phyloP scores from a whole-genome alignment of 2,888 invertebrate species.

The Tenthredo amoena region DNA sequence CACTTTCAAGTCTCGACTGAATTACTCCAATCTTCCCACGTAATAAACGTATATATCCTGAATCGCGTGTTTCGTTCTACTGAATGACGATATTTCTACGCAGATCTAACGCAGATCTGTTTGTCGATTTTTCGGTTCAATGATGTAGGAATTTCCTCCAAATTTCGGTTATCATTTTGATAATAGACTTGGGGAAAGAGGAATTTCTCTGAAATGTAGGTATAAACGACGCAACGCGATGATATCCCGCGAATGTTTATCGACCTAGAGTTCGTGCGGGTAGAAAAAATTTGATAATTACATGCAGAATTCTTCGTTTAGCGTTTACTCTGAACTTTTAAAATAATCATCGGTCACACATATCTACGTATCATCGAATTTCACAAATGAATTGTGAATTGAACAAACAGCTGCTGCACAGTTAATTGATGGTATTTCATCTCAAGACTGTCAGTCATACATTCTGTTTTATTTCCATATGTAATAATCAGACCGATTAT shows the following conservation, averaged over 20 bases:
- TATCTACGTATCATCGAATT: neutral
- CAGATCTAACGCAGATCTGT: too few species aligned
- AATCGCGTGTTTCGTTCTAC: neutral
- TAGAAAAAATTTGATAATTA: too few species aligned
- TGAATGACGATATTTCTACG: neutral
- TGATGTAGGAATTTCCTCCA: too few species aligned
- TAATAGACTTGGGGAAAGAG: too few species aligned
- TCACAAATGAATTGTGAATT: neutral
- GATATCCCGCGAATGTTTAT: too few species aligned
- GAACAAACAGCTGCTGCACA: neutral
- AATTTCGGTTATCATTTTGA: too few species aligned
- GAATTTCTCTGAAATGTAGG: too few species aligned
- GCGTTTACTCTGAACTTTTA: neutral
- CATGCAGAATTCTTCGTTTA: too few species aligned
- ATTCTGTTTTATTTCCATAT: neutral
- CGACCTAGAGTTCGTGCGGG: too few species aligned
- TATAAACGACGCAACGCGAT: too few species aligned
- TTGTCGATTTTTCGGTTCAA: too few species aligned
- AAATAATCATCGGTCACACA: neutral
- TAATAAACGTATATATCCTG: neutral
- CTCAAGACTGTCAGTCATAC: neutral
- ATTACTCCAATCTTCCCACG: neutral
- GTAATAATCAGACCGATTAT: too few species aligned
- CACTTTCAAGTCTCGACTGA: neutral
- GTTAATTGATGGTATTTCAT: neutral